Evolutionary conservation across 1,140 invertebrate species (phyloP).

Genomic region (Thereuonema tuberculata): DNA sequence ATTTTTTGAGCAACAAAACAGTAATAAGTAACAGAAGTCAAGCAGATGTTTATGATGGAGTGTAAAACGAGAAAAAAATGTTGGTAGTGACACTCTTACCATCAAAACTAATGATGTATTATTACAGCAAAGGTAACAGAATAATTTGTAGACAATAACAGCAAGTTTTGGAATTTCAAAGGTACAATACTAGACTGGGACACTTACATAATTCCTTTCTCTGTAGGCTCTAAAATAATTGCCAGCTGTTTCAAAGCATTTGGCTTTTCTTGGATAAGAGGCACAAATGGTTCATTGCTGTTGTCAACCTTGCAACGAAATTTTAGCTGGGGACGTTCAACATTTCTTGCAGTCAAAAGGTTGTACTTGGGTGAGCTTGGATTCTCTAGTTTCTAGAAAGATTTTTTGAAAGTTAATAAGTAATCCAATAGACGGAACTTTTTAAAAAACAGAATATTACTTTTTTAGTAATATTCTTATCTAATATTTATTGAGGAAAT

Average conservation of each 20-base stretch:
- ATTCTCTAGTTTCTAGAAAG: slow-evolving; percentile 10
- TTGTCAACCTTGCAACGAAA: slow-evolving; percentile 83
- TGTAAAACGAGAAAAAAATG: no score
- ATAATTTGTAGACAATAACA: no score
- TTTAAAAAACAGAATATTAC: slow-evolving; percentile 2
- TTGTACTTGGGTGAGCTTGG: slow-evolving; percentile 33
- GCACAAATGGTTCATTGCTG: slow-evolving; percentile 54
- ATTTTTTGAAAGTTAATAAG: slow-evolving; percentile 14
- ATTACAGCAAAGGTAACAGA: no score
- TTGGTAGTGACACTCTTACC: no score
- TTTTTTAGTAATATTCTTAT: no score
- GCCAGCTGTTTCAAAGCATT: slow-evolving; percentile 71
- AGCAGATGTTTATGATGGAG: no score
- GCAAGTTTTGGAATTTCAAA: no score
- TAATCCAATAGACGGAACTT: slow-evolving; percentile 4
- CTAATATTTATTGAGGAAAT: no score
- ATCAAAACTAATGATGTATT: no score
- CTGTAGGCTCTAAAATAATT: slow-evolving; percentile 48
- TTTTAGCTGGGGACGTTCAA: slow-evolving; percentile 62
- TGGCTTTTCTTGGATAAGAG: slow-evolving; percentile 71
- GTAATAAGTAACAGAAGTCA: no score
- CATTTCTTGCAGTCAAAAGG: slow-evolving; percentile 56
- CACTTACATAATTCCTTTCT: slow-evolving; percentile 37
- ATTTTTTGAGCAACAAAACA: no score
- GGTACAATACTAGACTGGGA: no score